Evolutionary conservation across 2,888 invertebrate genomes (phyloP), one percentile per base, ranked within the genome.

Genomic region (Aleiodes leptofemur): DNA sequence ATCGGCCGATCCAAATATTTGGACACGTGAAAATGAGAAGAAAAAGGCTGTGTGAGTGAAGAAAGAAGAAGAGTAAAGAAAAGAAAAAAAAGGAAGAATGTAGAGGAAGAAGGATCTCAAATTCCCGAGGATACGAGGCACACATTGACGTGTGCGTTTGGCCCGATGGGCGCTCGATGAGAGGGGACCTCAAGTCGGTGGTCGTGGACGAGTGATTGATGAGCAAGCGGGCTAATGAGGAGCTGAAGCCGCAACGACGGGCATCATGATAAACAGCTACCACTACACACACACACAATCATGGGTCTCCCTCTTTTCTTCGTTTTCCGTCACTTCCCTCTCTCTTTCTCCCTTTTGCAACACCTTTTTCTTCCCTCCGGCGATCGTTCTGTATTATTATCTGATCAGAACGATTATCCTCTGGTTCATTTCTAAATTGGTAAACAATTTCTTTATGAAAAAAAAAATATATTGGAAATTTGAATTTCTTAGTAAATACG

Each of bases 191-290:
- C 85, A 85, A 86, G 86, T 86, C 84, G 86, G 85, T 87, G 86
- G 85, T 86, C 84, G 87, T 84, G 85, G 85, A 88, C 86, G 87
- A 87, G 89, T 89, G 89, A 89, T 89, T 89, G 89, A 89, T 89
- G 88, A 89, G 86, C 85, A 81, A 85, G 81, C 87, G 84, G 84
- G 86, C 89, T 89, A 89, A 89, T 89, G 89, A 89, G 88, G 88
- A 88, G 88, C 86, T 84, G 88, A 86, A 43, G 86, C 86, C 83
- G 86, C 86, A 86, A 86, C 43, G 86, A 87, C 86, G 85, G 86
- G 86, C 84, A 89, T 89, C 89, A 84, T 86, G 89, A 89, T 89
- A 89, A 89, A 88, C 85, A 87, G 86, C 86, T 88, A 84, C 87
- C 84, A 86, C 84, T 84, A 84, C 79, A 79, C 75, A 81, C 79